Conservation (phyloP, 2,797 vertebrate species). For the Yasuhikotakia modesta region DNA sequence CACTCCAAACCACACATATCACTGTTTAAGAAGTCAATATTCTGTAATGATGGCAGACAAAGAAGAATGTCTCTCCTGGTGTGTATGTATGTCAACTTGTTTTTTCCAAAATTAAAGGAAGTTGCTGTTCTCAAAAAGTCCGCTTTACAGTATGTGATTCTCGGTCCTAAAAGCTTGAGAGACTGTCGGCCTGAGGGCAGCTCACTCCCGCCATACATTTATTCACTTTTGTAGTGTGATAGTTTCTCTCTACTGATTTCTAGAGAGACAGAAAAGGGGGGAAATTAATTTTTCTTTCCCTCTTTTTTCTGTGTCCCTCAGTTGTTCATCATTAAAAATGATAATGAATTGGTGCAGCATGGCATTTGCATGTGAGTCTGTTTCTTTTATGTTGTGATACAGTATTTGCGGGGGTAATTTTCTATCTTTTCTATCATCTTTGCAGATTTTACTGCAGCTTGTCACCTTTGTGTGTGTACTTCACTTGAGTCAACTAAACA, state of each 20-base stretch:
- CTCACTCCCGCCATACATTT: conserved; percentile 67
- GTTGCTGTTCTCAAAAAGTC: conserved; percentile 58
- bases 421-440: background rate
- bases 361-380: conserved; percentile 37
- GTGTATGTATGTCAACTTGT: background rate
- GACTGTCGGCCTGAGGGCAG: conserved; percentile 65
- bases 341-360: conserved; percentile 41
- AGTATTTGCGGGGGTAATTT: background rate
- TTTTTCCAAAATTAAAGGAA: conserved; percentile 19
- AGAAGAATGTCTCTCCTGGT: conserved; percentile 13
- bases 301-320: conserved; percentile 25
- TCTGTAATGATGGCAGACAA: conserved; percentile 41
- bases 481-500: background rate
- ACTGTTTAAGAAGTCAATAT: conserved; percentile 27
- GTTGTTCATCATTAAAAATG: conserved; percentile 46
- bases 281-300: conserved; percentile 6
- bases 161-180: conserved; percentile 63
- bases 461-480: background rate
- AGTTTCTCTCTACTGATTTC: conserved; percentile 75
- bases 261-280: conserved; percentile 46
- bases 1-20: conserved; percentile 14
- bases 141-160: conserved; percentile 60
- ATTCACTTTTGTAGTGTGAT: conserved; percentile 80
- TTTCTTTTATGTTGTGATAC: conserved; percentile 15
- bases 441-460: background rate